A percentile compares a stretch with the other conserved stretches of the same genome.
Conservation (phyloP, 2,113 vertebrate genomes). For the Rafetus swinhoei region DNA sequence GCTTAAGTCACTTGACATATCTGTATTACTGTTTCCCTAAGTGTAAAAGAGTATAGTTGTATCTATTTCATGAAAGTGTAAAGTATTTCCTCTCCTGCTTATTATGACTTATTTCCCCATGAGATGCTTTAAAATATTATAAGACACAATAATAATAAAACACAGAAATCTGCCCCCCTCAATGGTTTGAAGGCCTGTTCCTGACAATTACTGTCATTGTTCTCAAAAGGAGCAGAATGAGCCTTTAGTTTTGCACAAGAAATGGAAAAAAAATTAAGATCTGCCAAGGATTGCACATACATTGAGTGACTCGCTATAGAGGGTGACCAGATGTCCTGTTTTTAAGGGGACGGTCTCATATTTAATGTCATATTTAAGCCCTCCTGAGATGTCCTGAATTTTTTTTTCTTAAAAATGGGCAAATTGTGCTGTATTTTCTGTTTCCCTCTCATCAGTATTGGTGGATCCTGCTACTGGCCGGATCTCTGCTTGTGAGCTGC, state of each 20-base stretch:
- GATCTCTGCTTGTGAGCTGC: no score
- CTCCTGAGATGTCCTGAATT: no score
- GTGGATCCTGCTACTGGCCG: no score
- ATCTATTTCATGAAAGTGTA: not conserved
- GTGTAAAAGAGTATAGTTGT: not conserved
- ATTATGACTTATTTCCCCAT: not conserved
- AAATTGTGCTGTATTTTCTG: no score
- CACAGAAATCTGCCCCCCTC: not conserved
- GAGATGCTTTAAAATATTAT: not conserved
- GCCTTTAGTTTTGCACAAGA: not conserved
- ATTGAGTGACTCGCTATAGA: not conserved
- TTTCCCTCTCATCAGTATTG: no score
- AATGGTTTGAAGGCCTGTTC: not conserved
- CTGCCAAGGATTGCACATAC: not conserved
- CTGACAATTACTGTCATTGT: not conserved
- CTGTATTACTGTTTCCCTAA: no score
- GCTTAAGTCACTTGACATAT: not conserved
- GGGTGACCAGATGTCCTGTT: no score
- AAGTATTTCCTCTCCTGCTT: not conserved
- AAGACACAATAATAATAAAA: not conserved
- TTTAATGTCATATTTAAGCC: no score
- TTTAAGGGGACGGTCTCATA: no score
- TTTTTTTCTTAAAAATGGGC: no score
- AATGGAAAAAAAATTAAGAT: not conserved
- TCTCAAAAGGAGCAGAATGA: not conserved